These are phyloP conservation scores for Unio pictorum DNA, from an alignment of 2,888 invertebrate species.

Conservation along the genomic window DNA sequence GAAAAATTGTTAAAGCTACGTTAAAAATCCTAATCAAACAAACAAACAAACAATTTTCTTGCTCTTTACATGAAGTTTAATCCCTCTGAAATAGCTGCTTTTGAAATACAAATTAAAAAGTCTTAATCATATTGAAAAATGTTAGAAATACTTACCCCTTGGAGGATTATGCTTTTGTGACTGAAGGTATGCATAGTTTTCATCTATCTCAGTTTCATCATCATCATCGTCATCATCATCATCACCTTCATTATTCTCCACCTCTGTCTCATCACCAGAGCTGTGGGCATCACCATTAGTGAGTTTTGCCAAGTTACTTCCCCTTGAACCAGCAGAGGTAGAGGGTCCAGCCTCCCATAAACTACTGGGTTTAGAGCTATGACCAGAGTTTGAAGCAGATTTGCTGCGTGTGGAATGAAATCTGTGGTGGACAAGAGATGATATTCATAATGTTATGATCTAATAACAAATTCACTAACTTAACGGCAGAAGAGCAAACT, in stretches of 20 bases:
- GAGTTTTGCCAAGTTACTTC: conserved; percentile 8
- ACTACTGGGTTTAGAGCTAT: conserved; percentile 6
- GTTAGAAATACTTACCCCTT: no score
- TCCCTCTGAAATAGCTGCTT: no score
- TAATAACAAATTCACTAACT: no score
- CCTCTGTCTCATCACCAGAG: conserved; percentile 21
- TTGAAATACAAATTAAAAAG: no score
- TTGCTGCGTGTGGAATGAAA: conserved; percentile 9
- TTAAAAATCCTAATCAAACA: no score
- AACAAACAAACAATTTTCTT: background rate
- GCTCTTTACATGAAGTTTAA: no score
- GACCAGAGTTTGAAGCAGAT: conserved; percentile 7
- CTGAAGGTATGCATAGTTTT: conserved; percentile 12
- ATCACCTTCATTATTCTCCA: conserved; percentile 17
- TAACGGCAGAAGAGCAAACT: no score
- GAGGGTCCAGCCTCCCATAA: conserved; percentile 2
- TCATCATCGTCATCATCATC: conserved; percentile 7
- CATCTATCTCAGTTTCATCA: conserved; percentile 13
- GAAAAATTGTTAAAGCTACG: no score
- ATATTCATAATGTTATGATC: background rate
- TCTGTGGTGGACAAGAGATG: background rate
- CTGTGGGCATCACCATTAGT: conserved; percentile 26
- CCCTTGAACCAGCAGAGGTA: conserved; percentile 4
- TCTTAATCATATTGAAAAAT: no score
- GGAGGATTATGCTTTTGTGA: conserved; percentile 4